phyloP scores from a whole-genome alignment of 2,797 vertebrate genomes.

The Cyprinella venusta region DNA sequence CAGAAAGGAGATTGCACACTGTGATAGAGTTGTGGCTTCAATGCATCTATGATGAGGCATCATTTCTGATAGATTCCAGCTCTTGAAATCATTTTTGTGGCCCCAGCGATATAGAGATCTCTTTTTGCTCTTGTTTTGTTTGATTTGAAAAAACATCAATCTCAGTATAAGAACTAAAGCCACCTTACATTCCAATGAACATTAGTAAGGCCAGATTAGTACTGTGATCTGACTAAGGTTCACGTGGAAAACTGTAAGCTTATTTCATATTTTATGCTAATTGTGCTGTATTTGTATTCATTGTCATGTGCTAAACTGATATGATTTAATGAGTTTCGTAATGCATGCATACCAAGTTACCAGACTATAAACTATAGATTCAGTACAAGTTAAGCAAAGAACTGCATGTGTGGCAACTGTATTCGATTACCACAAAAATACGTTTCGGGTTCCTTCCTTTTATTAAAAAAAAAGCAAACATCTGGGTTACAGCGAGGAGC shows the following conservation, averaged over 20 bases:
- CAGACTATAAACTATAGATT: not conserved
- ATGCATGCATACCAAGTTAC: not conserved
- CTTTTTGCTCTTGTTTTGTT: constrained; percentile 7
- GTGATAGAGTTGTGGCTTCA: constrained; percentile 16
- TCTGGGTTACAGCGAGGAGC: not conserved
- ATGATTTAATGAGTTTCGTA: not conserved
- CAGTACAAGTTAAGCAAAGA: not conserved
- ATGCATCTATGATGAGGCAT: constrained; percentile 33
- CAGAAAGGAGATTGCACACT: constrained; percentile 25
- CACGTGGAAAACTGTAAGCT: not conserved
- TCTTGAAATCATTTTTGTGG: constrained; percentile 22
- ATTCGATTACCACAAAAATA: not conserved
- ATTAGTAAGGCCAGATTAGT: not conserved
- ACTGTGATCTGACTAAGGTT: not conserved
- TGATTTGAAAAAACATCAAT: constrained; percentile 5
- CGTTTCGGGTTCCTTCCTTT: not conserved
- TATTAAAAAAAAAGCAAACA: not conserved
- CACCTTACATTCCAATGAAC: not conserved
- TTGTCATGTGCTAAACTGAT: not conserved
- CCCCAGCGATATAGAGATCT: not conserved
- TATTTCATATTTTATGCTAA: not conserved
- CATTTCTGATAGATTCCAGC: constrained; percentile 22
- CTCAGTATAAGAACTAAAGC: not conserved
- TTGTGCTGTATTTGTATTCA: not conserved
- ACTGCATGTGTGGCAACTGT: not conserved